Percentiles rank a stretch among this genome's conserved stretches.
Evolutionary conservation across 2,888 invertebrate species (phyloP).

Genomic region (Epinotia demarniana): DNA sequence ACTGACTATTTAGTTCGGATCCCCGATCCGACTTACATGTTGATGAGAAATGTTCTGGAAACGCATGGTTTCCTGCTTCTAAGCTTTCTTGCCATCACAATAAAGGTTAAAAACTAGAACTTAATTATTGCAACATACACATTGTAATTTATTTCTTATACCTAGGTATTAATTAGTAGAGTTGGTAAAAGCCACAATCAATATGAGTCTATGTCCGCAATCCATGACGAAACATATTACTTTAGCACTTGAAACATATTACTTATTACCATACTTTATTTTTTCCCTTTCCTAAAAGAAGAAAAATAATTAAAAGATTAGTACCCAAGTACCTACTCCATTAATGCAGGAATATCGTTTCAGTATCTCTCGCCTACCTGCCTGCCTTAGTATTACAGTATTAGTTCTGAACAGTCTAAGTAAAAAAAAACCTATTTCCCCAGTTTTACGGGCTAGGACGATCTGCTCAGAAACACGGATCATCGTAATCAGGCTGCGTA

Average conservation of each 20-base stretch:
- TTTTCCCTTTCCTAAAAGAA: too few species aligned
- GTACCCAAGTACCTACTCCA: too few species aligned
- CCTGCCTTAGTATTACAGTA: too few species aligned
- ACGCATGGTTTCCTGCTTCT: neutral
- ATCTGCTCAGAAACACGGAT: constrained; percentile 32
- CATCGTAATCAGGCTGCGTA: constrained; percentile 33
- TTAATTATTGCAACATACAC: neutral
- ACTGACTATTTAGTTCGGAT: neutral
- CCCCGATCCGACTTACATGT: neutral
- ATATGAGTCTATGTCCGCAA: too few species aligned
- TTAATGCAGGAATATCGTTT: too few species aligned
- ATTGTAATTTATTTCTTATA: too few species aligned
- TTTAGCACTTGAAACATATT: too few species aligned
- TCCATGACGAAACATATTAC: too few species aligned
- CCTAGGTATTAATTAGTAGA: too few species aligned
- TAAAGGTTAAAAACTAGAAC: neutral
- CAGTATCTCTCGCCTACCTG: too few species aligned
- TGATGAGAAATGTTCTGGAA: neutral
- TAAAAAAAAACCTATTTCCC: neutral
- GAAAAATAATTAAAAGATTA: neutral
- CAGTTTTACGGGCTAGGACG: constrained; percentile 13
- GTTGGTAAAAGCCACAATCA: too few species aligned
- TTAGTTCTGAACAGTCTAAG: neutral
- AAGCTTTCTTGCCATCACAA: neutral
- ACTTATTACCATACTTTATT: too few species aligned